These are phyloP conservation scores for Sylvilagus bachmani DNA, from an alignment of 2,113 vertebrate genomes.

Conservation along the genomic window DNA sequence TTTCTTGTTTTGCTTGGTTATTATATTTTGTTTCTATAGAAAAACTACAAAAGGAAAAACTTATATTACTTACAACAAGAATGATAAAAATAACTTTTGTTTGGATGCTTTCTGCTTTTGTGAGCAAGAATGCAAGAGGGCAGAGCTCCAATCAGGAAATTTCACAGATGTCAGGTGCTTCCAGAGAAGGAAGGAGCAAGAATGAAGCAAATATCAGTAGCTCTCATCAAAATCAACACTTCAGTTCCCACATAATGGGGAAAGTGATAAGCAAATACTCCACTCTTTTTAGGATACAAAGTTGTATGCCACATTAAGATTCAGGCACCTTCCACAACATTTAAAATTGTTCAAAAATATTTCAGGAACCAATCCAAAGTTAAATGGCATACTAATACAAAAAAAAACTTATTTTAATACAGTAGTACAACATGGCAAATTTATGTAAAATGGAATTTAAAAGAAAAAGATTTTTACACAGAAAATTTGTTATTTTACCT, in stretches of 20 bases:
- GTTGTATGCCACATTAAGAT: neutral
- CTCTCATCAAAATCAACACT: neutral
- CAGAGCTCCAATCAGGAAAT: neutral
- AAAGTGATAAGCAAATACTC: neutral
- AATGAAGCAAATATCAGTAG: neutral
- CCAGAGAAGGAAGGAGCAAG: neutral
- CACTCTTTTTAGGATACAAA: neutral
- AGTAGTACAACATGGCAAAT: neutral
- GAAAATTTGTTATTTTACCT: neutral
- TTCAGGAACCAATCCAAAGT: conserved; percentile 2
- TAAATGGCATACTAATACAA: neutral
- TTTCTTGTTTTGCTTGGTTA: neutral
- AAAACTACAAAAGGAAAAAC: neutral
- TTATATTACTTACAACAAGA: accelerated
- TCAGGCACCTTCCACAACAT: neutral
- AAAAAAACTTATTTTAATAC: neutral
- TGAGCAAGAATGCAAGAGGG: accelerated
- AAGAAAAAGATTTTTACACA: neutral
- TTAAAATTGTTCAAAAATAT: neutral
- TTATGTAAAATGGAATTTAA: conserved; percentile 13
- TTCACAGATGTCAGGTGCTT: neutral
- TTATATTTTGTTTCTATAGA: neutral
- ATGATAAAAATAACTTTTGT: neutral
- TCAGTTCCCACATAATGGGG: neutral
- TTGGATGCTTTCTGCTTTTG: neutral